Evolutionary conservation across 2,888 invertebrate species (phyloP).

Genomic region (Eristalinus aeneus): DNA sequence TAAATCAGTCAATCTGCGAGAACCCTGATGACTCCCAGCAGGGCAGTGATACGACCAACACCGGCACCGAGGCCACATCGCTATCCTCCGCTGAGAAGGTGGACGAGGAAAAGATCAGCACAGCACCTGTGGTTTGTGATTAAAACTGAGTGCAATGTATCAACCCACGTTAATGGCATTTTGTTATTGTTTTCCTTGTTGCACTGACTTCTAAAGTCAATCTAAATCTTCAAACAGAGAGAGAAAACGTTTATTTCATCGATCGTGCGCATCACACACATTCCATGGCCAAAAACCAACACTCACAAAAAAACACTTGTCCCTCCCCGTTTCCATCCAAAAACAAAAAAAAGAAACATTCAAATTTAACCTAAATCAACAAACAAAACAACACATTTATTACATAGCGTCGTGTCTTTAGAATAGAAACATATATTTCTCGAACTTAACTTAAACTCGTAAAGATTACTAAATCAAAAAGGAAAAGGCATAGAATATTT

Average conservation of each 20-base stretch:
- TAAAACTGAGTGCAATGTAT: slow-evolving; percentile 21
- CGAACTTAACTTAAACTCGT: slow-evolving; percentile 41
- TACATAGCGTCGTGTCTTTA: background rate
- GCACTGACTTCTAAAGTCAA: slow-evolving; percentile 2
- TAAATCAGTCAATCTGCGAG: slow-evolving; percentile 52
- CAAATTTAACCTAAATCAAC: slow-evolving; percentile 10
- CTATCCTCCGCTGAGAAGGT: slow-evolving; percentile 68
- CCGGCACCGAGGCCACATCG: background rate
- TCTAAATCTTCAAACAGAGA: background rate
- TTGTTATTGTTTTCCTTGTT: slow-evolving; percentile 17
- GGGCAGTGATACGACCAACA: background rate
- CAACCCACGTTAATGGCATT: background rate
- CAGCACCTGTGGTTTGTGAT: slow-evolving; percentile 39
- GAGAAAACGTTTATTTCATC: slow-evolving; percentile 20
- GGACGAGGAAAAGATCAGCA: slow-evolving; percentile 72
- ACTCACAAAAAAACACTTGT: slow-evolving; percentile 8
- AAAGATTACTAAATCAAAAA: slow-evolving; percentile 43
- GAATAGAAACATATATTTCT: slow-evolving; percentile 36
- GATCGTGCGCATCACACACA: slow-evolving; percentile 38
- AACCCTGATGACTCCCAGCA: slow-evolving; percentile 38
- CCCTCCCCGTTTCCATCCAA: slow-evolving; percentile 59
- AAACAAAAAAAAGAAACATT: slow-evolving; percentile 2
- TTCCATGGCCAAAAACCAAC: slow-evolving; percentile 31
- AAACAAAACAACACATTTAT: slow-evolving; percentile 13
- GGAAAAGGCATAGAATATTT: slow-evolving; percentile 28